Evolutionary conservation across 1,140 invertebrate species (phyloP), one percentile per base, ranked within the genome.

Genomic region (Aphelenchoides fujianensis): DNA sequence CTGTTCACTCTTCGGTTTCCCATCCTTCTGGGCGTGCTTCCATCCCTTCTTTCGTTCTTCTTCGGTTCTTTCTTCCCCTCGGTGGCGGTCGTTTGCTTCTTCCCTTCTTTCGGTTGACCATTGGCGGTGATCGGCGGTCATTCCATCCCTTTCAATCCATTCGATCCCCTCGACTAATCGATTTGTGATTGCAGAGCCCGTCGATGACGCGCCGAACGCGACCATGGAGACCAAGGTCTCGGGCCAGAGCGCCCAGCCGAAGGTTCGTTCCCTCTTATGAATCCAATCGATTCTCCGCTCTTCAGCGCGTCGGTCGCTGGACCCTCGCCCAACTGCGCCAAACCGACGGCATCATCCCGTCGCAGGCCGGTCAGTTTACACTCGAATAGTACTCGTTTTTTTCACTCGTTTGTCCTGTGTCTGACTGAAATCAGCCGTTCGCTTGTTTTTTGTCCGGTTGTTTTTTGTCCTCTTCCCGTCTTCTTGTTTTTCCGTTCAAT

Each of bases 351-450:
- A 83, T 83, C 59, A 83, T 83, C 63, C 82, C 82, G 64, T 84
- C 82, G 19, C 82, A 83, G 73, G 82, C 82, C 52, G 81, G 81
- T n/a, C n/a, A n/a, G n/a, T n/a, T n/a, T n/a, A n/a, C n/a, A n/a
- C n/a, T n/a, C n/a, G n/a, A n/a, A n/a, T n/a, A n/a, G n/a, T n/a
- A n/a, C n/a, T n/a, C n/a, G n/a, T n/a, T n/a, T n/a, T n/a, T n/a
- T n/a, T n/a, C n/a, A n/a, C n/a, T n/a, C n/a, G n/a, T n/a, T n/a
- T n/a, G n/a, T n/a, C n/a, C n/a, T n/a, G n/a, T n/a, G n/a, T n/a
- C n/a, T n/a, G n/a, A n/a, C n/a, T n/a, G n/a, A n/a, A n/a, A n/a
- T n/a, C n/a, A n/a, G n/a, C n/a, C n/a, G n/a, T n/a, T n/a, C n/a
- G n/a, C n/a, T n/a, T n/a, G n/a, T n/a, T n/a, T n/a, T n/a, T n/a